Base-by-base conservation (phyloP, 2,888 invertebrate genomes). In the Geotrupes spiniger region DNA sequence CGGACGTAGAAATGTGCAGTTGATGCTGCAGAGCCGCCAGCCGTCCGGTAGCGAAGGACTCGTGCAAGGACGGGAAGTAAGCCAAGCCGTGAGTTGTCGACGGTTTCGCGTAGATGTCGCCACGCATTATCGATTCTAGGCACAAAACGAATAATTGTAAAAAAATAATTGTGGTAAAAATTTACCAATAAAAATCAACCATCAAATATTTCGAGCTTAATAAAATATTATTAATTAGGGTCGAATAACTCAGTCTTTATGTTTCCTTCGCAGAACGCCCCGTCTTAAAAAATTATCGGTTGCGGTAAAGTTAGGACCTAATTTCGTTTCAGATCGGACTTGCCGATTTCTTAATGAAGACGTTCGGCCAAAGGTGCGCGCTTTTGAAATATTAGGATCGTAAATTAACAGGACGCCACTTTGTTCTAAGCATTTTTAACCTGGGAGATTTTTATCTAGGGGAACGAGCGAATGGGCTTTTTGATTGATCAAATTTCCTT, bases 1-100 rank as follows among this genome's bases (percentile, higher is more conserved):
- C 64, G 2, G 79, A 76, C 51, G 79, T 78, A 26, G 78, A 76
- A 37, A 82, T 63, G 59, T 74, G 73, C 11, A 74, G 63, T 57
- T 73, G 75, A 46, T 74, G 74, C 44, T 75, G 74, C 0, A 82
- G 76, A 8, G 81, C 78, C 2, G 79, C 77, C 1, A 81, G 66
- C 51, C 81, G 65, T 57, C 59, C 62, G 37, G 76, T 65, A 56
- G 78, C 75, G 62, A 61, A 58, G 47, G 54, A 59, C n/a, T 65
- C 68, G 43, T 61, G 65, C 9, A 65, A 54, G 10, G 63, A 51
- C 40, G 65, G 60, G 44, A 68, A 65, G 38, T 70, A 69, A 4
- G 64, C 54, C 8, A 64, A 40, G 15, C 47, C 45, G 40, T 54
- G 64, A 15, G 61, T 45, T 33, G 63, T 48, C 6, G 39, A 31